Base-by-base conservation (phyloP, 2,888 invertebrate species). In the Cryptus viduatorius region DNA sequence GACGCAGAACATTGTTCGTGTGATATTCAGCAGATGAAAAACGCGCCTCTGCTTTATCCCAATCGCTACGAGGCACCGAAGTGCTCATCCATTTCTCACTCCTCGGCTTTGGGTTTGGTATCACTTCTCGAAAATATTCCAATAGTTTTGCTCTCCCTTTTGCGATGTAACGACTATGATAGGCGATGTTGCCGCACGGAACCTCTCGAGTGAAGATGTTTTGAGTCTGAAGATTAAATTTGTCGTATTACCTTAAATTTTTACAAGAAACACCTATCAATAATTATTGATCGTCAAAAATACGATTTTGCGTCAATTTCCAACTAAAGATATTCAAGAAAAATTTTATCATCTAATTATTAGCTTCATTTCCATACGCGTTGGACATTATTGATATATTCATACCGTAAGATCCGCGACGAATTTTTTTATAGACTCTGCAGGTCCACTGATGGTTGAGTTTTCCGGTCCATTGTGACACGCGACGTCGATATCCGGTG, bases 401-500 rank as follows among this genome's bases (percentile, higher is more conserved):
- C 37, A 5, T 8, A 37, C 37, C 37, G 37, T 37, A 31, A 98
- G 93, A 84, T 96, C 94, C 0, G 94, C 95, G 0, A 97, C 96
- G 91, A 97, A 97, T 65, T 90, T 93, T 87, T 95, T 94, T 91
- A 98, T 95, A 65, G 95, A 94, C 3, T 96, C 96, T 48, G 95
- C 95, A 0, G 98, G 98, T 0, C 98, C 99, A 0, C 98, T 98
- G 88, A 99, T 96, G 16, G 98, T 98, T 75, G 97, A 96, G 65
- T 97, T 98, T 89, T 98, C 97, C 0, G 96, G 95, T 0, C 97
- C 96, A 91, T 99, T 98, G 94, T 98, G 98, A 90, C 98, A 98
- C 0, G 98, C 98, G 1, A 98, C 96, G 88, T 97, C 97, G 53
- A 98, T 96, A 65, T 96, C 96, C 1, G 96, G 94, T 0, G 98